A percentile compares a stretch with the other conserved stretches of the same genome.
phyloP scores from a whole-genome alignment of 2,113 vertebrate genomes.

The Corydoras sp. region DNA sequence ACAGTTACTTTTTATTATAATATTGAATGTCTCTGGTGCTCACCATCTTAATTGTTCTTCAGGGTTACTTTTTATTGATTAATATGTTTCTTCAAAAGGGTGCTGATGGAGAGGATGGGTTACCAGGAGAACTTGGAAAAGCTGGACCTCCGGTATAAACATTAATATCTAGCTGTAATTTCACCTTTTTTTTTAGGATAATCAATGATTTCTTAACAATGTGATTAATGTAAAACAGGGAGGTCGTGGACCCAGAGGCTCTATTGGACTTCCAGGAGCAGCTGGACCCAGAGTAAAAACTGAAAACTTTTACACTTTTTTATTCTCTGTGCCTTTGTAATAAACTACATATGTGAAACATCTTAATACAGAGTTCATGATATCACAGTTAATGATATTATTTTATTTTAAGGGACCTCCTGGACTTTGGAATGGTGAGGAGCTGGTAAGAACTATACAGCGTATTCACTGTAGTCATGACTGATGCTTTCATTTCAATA shows the following conservation, averaged over 20 bases:
- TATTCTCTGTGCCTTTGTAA: no score
- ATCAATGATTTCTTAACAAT: not conserved
- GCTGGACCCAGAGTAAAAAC: constrained; percentile 77
- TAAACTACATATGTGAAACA: constrained; percentile 3
- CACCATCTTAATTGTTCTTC: no score
- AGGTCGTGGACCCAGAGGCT: constrained; percentile 75
- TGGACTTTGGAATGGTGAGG: constrained; percentile 62
- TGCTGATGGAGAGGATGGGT: constrained; percentile 79
- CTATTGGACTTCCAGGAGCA: constrained; percentile 74
- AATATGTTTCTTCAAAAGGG: constrained; percentile 63
- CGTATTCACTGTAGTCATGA: no score
- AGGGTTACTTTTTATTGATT: not conserved
- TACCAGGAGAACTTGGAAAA: constrained; percentile 90
- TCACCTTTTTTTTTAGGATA: not conserved
- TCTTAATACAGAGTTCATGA: no score
- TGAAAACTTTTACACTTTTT: not conserved
- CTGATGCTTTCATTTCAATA: no score
- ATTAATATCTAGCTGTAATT: not conserved
- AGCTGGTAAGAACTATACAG: constrained; percentile 58
- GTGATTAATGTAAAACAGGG: constrained; percentile 64
- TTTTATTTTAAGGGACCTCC: constrained; percentile 56
- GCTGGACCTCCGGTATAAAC: constrained; percentile 79
- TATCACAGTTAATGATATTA: no score
- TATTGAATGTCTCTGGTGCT: no score
- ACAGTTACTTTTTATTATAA: no score